Conservation (phyloP, 2,113 vertebrate genomes). For the Plecotus auritus region DNA sequence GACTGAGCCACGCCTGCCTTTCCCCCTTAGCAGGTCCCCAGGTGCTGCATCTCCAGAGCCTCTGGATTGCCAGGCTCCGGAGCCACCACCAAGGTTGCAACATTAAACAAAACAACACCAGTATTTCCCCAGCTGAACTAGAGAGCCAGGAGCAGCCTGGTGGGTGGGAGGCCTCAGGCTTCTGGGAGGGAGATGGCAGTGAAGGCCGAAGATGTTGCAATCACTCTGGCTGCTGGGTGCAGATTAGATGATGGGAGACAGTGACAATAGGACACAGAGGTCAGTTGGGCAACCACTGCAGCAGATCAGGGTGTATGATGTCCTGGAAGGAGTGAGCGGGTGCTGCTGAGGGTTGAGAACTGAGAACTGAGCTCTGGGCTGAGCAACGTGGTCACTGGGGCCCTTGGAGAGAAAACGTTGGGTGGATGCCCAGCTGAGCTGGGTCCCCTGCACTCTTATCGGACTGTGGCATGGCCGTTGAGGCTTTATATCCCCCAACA, state of each 20-base stretch:
- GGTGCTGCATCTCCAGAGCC: neutral
- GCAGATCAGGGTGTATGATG: accelerated
- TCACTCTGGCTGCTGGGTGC: neutral
- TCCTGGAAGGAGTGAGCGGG: neutral
- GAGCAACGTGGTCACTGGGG: neutral
- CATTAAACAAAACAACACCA: neutral
- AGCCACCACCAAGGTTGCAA: neutral
- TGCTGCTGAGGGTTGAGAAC: neutral
- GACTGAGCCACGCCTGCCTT: neutral
- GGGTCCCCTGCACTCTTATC: neutral
- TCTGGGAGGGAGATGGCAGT: neutral
- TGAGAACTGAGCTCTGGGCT: neutral
- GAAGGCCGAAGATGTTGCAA: neutral
- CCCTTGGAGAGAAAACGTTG: neutral
- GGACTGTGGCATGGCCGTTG: neutral
- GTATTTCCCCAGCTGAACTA: neutral
- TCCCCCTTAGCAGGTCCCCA: too few species aligned
- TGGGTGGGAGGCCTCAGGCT: neutral
- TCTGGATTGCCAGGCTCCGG: neutral
- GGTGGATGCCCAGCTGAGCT: neutral
- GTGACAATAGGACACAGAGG: neutral
- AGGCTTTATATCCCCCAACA: neutral
- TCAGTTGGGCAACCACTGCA: accelerated
- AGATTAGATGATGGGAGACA: neutral
- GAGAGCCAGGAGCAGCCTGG: neutral